These are phyloP conservation scores for Epiblema foenella DNA, from an alignment of 2,888 invertebrate genomes.

Conservation along the genomic window DNA sequence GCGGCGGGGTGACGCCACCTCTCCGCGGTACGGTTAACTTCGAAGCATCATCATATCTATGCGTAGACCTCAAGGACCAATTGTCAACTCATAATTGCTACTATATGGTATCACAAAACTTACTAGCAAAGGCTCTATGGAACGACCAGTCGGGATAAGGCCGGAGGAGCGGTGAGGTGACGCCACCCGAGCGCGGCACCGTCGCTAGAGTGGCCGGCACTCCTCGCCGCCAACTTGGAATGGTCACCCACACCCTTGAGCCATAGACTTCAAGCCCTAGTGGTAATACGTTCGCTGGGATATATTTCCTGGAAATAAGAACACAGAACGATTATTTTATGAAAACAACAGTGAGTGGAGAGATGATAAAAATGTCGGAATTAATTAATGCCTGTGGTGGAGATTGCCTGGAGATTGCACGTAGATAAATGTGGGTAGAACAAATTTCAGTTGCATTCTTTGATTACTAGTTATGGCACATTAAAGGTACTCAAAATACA, in stretches of 20 bases:
- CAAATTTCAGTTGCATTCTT: not conserved
- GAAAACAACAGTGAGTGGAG: no score
- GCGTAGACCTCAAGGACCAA: no score
- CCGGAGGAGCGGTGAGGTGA: conserved; percentile 84
- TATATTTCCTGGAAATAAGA: conserved; percentile 77
- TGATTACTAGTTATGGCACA: not conserved
- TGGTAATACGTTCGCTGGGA: conserved; percentile 90
- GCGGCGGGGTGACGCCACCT: no score
- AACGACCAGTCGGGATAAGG: conserved; percentile 92
- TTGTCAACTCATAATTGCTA: no score
- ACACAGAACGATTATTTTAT: not conserved
- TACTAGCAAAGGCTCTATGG: conserved; percentile 77
- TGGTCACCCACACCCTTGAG: conserved; percentile 88
- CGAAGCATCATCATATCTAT: no score
- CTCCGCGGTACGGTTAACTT: conserved; percentile 85
- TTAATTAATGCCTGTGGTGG: not conserved
- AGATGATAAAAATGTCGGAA: no score
- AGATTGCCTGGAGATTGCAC: not conserved
- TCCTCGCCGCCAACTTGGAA: conserved; percentile 91
- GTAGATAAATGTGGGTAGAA: not conserved
- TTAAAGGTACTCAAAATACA: not conserved
- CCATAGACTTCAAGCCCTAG: conserved; percentile 89
- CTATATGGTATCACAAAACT: not conserved
- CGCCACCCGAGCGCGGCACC: conserved; percentile 84
- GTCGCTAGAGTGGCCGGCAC: conserved; percentile 90